Base-by-base conservation (phyloP, 2,888 invertebrate species). In the Philonicus albiceps region DNA sequence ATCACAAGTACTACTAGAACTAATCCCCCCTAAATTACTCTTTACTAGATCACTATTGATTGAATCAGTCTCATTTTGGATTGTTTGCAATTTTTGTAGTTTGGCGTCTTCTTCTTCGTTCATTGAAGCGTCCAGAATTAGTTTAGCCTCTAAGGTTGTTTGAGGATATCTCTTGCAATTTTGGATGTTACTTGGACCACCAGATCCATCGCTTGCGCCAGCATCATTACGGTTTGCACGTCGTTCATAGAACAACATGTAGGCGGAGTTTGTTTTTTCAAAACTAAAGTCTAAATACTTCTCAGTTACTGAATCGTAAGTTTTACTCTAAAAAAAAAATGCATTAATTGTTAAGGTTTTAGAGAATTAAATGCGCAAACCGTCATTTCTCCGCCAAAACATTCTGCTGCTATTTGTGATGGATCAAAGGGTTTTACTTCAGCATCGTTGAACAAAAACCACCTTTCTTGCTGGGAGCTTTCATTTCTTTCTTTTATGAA, bases 261-360 rank as follows among this genome's bases (percentile, higher is more conserved):
- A 98, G 0, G 98, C 98, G 90, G 98, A 98, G 92, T 98, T 98
- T 2, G 98, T 98, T 93, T 98, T 98, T 93, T 98, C 98, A 91
- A 98, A 98, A 90, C 98, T 98, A 91, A 98, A 98, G 92, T 98
- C 98, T 96, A 98, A 96, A 91, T 98, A 98, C 91, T 98, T 98
- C 90, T 98, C 98, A 8, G 98, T 98, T 31, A 98, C 98, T 0
- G 98, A 97, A 91, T 98, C 98, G 91, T 98, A 98, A 0, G 98
- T 98, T 93, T 98, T 98, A 91, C 98, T 98, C 96, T 97, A 92
- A 22, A 94, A 93, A 49, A n/a, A 49, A 49, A 16, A 49, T 49
- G 3, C 0, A 49, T 6, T 5, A 49, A 4, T 19, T 1, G 8
- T 49, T 16, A 49, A n/a, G 16, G 16, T 13, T 0, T 3, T 16